phyloP scores from a whole-genome alignment of 2,888 invertebrate species.

The Spialia ferax region DNA sequence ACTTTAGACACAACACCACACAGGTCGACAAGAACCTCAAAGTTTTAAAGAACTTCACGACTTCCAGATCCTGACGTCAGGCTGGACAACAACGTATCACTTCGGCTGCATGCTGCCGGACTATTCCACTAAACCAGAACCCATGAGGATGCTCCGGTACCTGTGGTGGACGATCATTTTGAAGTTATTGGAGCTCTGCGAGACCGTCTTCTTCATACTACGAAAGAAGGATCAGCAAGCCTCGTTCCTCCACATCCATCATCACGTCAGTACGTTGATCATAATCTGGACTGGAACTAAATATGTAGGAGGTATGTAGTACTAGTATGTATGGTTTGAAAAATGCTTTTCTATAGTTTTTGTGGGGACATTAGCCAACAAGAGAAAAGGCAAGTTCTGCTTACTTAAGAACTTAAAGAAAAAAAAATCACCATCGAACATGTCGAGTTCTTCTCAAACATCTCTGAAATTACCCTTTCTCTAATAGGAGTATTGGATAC shows the following conservation, averaged over 20 bases:
- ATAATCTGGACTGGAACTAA: slow-evolving; percentile 88
- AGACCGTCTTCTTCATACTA: slow-evolving; percentile 90
- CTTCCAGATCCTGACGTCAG: slow-evolving; percentile 87
- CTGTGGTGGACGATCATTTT: slow-evolving; percentile 88
- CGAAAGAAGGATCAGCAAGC: slow-evolving; percentile 91
- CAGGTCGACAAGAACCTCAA: too few relatives aligned
- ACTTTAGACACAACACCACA: too few relatives aligned
- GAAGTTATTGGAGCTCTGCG: slow-evolving; percentile 89
- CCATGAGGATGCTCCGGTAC: slow-evolving; percentile 85
- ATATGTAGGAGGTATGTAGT: slow-evolving; percentile 88
- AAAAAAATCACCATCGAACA: too few relatives aligned
- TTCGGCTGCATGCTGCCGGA: slow-evolving; percentile 90
- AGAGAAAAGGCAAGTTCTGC: too few relatives aligned
- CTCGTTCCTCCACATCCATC: slow-evolving; percentile 91
- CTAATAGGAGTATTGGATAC: background rate
- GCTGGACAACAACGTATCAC: slow-evolving; percentile 88
- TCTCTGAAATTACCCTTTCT: too few relatives aligned
- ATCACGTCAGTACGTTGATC: slow-evolving; percentile 88
- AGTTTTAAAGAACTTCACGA: background rate
- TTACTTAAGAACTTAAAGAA: too few relatives aligned
- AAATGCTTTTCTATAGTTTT: too few relatives aligned
- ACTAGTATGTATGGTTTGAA: background rate
- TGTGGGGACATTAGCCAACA: too few relatives aligned
- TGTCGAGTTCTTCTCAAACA: too few relatives aligned
- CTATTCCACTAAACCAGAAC: slow-evolving; percentile 88